Evolutionary conservation across 2,888 invertebrate species (phyloP).

Genomic region (Philereme transversata): DNA sequence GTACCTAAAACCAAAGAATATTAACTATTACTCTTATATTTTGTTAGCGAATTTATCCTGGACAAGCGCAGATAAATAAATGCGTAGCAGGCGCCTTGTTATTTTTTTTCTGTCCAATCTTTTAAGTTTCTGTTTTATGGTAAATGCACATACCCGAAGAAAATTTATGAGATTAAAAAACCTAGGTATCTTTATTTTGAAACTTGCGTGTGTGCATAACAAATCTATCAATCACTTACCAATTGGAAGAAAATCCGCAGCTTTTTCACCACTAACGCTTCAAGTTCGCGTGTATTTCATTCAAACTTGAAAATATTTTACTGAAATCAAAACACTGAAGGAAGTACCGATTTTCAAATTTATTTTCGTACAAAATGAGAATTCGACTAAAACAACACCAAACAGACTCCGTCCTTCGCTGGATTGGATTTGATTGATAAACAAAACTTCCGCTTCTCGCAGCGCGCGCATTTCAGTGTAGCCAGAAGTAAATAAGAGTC

Average conservation of each 20-base stretch:
- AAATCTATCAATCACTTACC: constrained; percentile 10
- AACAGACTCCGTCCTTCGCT: constrained; percentile 53
- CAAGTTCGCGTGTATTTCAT: constrained; percentile 1
- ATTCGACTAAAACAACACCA: constrained; percentile 51
- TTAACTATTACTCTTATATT: no score
- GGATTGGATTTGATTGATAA: constrained; percentile 77
- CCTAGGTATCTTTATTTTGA: no score
- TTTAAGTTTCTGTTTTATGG: no score
- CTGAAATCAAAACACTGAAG: constrained; percentile 16
- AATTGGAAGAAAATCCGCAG: constrained; percentile 15
- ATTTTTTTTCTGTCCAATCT: no score
- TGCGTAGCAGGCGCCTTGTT: no score
- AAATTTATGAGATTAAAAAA: no score
- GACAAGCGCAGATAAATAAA: no score
- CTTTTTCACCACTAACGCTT: constrained; percentile 13
- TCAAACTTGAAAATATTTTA: constrained; percentile 9
- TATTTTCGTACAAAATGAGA: constrained; percentile 56
- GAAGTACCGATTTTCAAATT: constrained; percentile 40
- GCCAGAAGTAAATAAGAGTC: constrained; percentile 41
- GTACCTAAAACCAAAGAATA: no score
- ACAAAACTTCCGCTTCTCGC: constrained; percentile 74
- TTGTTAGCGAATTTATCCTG: no score
- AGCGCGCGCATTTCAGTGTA: constrained; percentile 75
- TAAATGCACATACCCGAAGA: no score
- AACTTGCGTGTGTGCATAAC: no score